Evolutionary conservation across 2,113 vertebrate genomes (phyloP).

Genomic region (Piaya cayana): DNA sequence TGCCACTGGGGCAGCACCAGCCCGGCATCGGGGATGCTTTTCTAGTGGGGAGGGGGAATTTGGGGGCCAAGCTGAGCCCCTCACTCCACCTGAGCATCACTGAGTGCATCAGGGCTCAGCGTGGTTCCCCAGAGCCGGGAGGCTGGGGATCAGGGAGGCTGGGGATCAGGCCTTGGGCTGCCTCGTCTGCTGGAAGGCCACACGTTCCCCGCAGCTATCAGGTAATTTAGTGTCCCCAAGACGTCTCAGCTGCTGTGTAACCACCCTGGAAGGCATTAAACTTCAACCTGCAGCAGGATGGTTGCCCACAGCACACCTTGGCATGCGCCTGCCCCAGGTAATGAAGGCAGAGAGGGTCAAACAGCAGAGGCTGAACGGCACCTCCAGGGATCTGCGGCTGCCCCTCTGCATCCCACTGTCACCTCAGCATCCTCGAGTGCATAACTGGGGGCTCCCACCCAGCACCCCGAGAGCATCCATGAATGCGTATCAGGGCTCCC

Average conservation of each 20-base stretch:
- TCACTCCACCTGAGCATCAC: fast-evolving
- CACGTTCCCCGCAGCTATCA: neutral
- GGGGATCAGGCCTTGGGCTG: neutral
- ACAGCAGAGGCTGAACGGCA: neutral
- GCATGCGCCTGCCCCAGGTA: fast-evolving
- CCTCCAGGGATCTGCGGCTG: neutral
- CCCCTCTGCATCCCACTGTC: too few species aligned
- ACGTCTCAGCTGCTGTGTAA: neutral
- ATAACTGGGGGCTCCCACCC: neutral
- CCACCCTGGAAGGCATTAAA: neutral
- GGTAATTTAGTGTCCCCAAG: neutral
- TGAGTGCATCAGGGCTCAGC: neutral
- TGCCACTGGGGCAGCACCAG: neutral
- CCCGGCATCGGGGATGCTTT: neutral
- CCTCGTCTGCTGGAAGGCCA: neutral
- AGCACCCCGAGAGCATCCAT: neutral
- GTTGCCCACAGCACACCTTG: neutral
- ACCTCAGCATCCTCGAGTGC: neutral
- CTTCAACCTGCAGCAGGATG: neutral
- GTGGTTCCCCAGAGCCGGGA: fast-evolving
- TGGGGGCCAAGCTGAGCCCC: neutral
- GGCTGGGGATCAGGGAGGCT: neutral
- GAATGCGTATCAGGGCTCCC: neutral
- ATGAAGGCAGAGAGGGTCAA: neutral
- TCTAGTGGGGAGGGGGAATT: neutral